phyloP scores from a whole-genome alignment of 1,140 invertebrate species.

The Cydia splendana region DNA sequence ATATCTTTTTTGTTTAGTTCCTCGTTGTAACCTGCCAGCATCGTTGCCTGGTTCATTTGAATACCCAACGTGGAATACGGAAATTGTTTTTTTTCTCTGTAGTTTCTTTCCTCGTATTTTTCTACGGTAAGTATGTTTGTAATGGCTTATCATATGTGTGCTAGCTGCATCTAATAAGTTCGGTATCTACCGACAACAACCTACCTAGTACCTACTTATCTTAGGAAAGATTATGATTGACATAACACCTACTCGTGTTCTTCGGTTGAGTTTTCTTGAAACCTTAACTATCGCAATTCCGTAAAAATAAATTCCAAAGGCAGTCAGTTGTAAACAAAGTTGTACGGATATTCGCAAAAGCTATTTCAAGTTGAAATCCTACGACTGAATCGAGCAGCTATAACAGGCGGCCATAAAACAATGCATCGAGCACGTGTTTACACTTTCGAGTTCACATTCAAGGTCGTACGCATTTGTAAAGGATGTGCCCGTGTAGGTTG shows the following conservation, averaged over 20 bases:
- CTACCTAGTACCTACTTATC: no score
- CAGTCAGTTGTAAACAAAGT: constrained; percentile 5
- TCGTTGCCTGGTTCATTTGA: constrained; percentile 10
- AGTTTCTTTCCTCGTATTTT: not conserved
- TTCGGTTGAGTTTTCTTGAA: not conserved
- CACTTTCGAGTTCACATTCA: constrained; percentile 78
- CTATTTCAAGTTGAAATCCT: constrained; percentile 16
- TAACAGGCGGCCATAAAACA: constrained; percentile 73
- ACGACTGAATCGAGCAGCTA: constrained; percentile 22
- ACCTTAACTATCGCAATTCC: not conserved
- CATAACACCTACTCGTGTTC: not conserved
- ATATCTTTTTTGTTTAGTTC: constrained; percentile 40
- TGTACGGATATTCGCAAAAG: constrained; percentile 18
- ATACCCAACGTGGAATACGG: not conserved
- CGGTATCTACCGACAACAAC: not conserved
- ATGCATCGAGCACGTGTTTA: constrained; percentile 77
- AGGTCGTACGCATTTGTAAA: constrained; percentile 78
- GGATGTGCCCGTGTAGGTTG: constrained; percentile 75
- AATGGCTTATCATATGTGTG: not conserved
- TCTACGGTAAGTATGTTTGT: not conserved
- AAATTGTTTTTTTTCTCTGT: not conserved
- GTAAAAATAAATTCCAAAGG: not conserved
- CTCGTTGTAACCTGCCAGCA: constrained; percentile 45
- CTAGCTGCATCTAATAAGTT: not conserved
- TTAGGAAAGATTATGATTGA: not conserved